Base-by-base conservation (phyloP, 1,140 invertebrate genomes). In the Drosophila prosaltans region DNA sequence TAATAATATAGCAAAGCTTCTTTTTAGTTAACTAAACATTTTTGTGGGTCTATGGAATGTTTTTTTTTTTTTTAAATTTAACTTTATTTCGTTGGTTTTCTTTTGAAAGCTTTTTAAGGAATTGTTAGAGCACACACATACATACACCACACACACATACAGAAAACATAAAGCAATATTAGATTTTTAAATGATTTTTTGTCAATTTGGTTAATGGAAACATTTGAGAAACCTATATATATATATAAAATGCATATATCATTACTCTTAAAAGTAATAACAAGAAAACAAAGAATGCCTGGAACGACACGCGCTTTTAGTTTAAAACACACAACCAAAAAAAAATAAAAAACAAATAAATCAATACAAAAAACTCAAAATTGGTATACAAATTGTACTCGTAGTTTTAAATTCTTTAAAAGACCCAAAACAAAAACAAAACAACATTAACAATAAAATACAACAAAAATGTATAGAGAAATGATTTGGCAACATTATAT, bases 111-210 rank as follows among this genome's bases (percentile, higher is more conserved):
- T 78, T 72, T 67, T 73, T 59, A 6, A 78, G 75, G 74, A 78
- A 78, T 78, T 78, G 74, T 83, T 83, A 62, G 54, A 78, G 73
- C 80, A 81, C 74, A 81, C 21, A 74, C 58, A 69, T n/a, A 76
- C 62, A 43, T 39, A 69, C 48, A 65, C 36, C 55, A 61, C 7
- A 16, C 41, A 10, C 68, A 48, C 36, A 74, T 30, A 65, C 45
- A 36, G 60, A 69, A 66, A 65, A 83, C 57, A 65, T 65, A 63
- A 75, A 88, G 83, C 83, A 88, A 88, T 88, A 88, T 89, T 88
- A 88, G 83, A 16, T 88, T 88, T 40, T 68, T 83, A 86, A 88
- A 81, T 64, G 65, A 65, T 75, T 78, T 78, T 78, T 74, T 72
- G 85, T 88, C 84, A 88, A 88, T 88, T 88, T 83, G 57, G 84